Conservation (phyloP, 2,113 vertebrate genomes). For the Todiramphus chloris region DNA sequence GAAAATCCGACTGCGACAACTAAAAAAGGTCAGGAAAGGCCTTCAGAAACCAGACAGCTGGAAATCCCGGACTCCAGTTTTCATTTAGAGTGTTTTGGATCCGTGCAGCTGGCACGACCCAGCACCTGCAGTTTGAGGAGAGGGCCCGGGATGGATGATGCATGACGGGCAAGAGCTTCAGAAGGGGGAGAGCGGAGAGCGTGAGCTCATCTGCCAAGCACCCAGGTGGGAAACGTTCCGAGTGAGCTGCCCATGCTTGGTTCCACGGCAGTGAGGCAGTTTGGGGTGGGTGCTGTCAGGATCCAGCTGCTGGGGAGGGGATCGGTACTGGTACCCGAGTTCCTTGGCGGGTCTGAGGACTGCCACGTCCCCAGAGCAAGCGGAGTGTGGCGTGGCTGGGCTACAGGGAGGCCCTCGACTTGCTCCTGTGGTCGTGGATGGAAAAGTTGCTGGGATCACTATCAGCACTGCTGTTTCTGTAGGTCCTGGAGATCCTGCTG, state of each 20-base stretch:
- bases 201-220: neutral
- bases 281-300: no score
- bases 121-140: neutral
- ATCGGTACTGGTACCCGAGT: fast-evolving
- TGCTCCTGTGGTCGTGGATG: neutral
- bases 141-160: fast-evolving
- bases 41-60: neutral
- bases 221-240: neutral
- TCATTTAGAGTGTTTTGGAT: fast-evolving
- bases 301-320: neutral
- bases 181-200: fast-evolving
- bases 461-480: fast-evolving
- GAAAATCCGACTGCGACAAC: neutral
- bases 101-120: neutral
- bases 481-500: no score
- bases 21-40: neutral
- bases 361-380: no score
- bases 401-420: neutral
- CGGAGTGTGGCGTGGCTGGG: neutral
- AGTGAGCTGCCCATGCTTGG: fast-evolving
- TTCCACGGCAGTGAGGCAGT: neutral
- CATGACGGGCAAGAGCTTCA: fast-evolving
- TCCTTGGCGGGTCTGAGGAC: fast-evolving
- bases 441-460: neutral
- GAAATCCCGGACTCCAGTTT: neutral